Base-by-base conservation (phyloP, 2,797 vertebrate species). In the Cyclura pinguis region DNA sequence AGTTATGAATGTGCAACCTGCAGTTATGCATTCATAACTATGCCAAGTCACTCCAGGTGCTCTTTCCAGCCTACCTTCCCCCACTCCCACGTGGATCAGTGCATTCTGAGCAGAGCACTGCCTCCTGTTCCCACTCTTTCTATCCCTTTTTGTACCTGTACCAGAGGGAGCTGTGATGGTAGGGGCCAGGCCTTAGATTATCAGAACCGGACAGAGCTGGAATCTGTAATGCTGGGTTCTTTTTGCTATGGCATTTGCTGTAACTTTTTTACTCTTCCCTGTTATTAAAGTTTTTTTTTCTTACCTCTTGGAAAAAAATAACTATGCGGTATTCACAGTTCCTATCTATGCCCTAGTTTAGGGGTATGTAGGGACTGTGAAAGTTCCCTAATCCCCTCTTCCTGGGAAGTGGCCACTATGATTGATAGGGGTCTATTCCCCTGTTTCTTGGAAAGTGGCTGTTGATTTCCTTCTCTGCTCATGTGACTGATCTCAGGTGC, bases 281-380 rank as follows among this genome's bases (percentile, higher is more conserved):
- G 96, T 96, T 97, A 97, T 96, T 97, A 97, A 97, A 97, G 94
- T 95, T 92, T 96, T 93, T 89, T 91, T 95, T 90, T 95, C 94
- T 93, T 96, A 96, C 96, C 95, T 95, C 74, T 52, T 87, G 87
- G 84, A 94, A 91, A 42, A 42, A 42, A 42, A 42, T 42, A 42
- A 42, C 12, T 14, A 27, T 29, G 24, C 7, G 22, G 4, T 67
- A 67, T 67, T 67, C 64, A 67, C 22, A 67, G 27, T 67, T 67
- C 64, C 64, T 67, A 67, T 67, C 24, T 67, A 27, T 67, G 22
- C 22, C 64, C 64, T 27, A 67, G 64, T 67, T 67, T 67, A 67
- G 22, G 22, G 24, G 22, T 24, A 67, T 27, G 8, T 67, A 67
- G 22, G 64, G 24, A 67, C 22, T 24, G 27, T 27, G 24, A 9